Evolutionary conservation across 1,140 invertebrate genomes (phyloP).

Genomic region (Drosophila ambigua): DNA sequence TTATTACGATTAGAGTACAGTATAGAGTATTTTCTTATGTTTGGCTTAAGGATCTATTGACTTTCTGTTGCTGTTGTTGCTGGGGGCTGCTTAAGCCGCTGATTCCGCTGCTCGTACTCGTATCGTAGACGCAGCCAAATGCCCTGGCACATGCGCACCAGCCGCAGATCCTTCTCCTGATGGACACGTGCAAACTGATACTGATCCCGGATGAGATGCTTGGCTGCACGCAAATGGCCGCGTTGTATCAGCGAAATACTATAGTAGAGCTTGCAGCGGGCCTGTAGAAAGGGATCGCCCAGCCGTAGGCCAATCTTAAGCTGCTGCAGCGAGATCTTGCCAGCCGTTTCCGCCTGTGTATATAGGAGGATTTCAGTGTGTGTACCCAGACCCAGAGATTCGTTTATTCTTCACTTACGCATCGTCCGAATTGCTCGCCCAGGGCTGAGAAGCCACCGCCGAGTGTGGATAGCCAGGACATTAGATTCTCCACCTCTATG

Average conservation of each 20-base stretch:
- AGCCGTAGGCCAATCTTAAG: slow-evolving; percentile 91
- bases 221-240: slow-evolving; percentile 87
- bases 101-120: slow-evolving; percentile 76
- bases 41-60: background rate
- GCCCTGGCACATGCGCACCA: slow-evolving; percentile 92
- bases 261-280: slow-evolving; percentile 92
- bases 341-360: slow-evolving; percentile 92
- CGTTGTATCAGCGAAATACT: slow-evolving; percentile 95
- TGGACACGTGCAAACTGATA: slow-evolving; percentile 85
- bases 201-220: slow-evolving; percentile 87
- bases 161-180: slow-evolving; percentile 85
- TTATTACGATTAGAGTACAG: too few relatives aligned
- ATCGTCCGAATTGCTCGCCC: slow-evolving; percentile 92
- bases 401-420: slow-evolving; percentile 86
- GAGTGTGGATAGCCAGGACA: slow-evolving; percentile 98
- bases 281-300: slow-evolving; percentile 90
- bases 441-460: slow-evolving; percentile 97
- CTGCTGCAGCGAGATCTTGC: slow-evolving; percentile 93
- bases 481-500: slow-evolving; percentile 91
- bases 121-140: slow-evolving; percentile 93
- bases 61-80: background rate
- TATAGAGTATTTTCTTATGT: background rate
- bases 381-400: background rate
- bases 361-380: background rate
- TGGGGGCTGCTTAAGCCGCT: slow-evolving; percentile 7